Conservation (phyloP, 2,797 vertebrate species). For the Girardinus metallicus region DNA sequence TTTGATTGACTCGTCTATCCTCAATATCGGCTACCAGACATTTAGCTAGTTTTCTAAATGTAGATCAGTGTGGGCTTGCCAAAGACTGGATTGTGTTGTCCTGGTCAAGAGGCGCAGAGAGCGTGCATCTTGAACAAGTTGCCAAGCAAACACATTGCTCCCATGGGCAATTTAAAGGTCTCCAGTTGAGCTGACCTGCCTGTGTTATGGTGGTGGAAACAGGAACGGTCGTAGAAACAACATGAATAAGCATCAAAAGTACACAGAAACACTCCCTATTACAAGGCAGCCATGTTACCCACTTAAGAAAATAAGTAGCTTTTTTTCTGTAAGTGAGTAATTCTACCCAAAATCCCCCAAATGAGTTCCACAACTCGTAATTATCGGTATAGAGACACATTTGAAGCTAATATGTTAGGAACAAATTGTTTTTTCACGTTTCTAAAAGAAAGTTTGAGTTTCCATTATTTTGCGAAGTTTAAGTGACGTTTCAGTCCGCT, state of each 20-base stretch:
- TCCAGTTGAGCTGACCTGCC: conserved; percentile 4
- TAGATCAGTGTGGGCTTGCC: neutral
- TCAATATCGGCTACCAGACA: neutral
- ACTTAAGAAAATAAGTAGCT: neutral
- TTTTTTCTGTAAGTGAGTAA: neutral
- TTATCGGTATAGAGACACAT: neutral
- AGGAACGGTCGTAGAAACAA: conserved; percentile 20
- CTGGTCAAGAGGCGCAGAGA: neutral
- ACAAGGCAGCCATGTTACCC: neutral
- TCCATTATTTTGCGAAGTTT: neutral
- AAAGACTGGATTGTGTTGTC: neutral
- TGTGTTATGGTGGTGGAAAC: conserved; percentile 13
- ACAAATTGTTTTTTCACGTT: neutral
- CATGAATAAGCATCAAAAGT: conserved; percentile 9
- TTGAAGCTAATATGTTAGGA: neutral
- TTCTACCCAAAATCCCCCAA: neutral
- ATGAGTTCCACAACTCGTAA: neutral
- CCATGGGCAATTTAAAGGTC: neutral
- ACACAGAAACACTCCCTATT: conserved; percentile 9
- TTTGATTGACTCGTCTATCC: neutral
- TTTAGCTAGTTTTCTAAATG: too few species aligned
- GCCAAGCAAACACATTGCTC: neutral
- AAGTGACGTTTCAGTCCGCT: neutral
- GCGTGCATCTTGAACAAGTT: neutral
- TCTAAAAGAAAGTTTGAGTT: neutral